A percentile compares a stretch with the other conserved stretches of the same genome.
These are phyloP conservation scores for Brachionus sp. DNA, from an alignment of 1,140 invertebrate genomes.

Conservation along the genomic window DNA sequence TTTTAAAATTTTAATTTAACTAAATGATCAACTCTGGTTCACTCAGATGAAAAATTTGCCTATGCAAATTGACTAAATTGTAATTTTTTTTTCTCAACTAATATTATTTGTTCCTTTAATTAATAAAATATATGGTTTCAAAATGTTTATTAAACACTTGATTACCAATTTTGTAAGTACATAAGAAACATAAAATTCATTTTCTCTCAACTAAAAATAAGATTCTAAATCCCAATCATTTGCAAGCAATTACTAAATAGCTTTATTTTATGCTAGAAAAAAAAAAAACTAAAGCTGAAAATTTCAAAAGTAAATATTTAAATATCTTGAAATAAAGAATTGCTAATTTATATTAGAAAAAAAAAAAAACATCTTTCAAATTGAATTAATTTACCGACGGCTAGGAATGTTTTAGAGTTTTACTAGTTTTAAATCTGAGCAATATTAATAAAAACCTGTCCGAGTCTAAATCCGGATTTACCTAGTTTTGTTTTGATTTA, in stretches of 20 bases:
- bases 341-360: background rate
- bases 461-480: conserved; percentile 17
- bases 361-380: background rate
- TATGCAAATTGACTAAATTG: background rate
- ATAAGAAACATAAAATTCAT: background rate
- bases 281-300: background rate
- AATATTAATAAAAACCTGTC: background rate
- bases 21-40: background rate
- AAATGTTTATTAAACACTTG: conserved; percentile 4
- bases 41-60: background rate
- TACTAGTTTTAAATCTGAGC: conserved; percentile 7
- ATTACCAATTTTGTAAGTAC: background rate
- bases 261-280: background rate
- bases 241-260: background rate
- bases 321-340: background rate
- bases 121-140: background rate
- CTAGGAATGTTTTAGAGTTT: background rate
- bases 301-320: conserved; percentile 12
- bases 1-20: background rate
- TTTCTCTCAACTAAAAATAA: background rate
- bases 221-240: background rate
- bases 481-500: conserved; percentile 4
- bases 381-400: background rate
- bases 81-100: background rate
- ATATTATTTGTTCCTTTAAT: background rate